Conservation (phyloP, 2,797 vertebrate genomes). For the Buceros bicornis region DNA sequence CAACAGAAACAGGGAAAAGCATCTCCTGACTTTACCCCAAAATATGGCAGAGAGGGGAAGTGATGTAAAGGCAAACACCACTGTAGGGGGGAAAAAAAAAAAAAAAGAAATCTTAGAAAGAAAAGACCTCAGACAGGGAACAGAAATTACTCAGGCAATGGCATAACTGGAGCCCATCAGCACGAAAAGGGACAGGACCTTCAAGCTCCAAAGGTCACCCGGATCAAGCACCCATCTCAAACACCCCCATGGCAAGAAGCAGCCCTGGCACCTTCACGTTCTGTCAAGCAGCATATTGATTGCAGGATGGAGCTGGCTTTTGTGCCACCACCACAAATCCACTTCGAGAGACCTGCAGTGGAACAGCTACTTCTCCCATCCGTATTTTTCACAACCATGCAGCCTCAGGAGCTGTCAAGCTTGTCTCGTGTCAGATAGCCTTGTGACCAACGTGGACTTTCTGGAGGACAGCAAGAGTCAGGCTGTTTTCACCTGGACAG, state of each 20-base stretch:
- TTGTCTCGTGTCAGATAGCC: neutral
- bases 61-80: neutral
- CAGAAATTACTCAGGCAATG: accelerated
- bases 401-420: neutral
- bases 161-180: neutral
- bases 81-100: neutral
- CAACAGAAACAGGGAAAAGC: neutral
- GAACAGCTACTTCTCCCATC: constrained; percentile 47
- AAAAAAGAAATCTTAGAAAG: neutral
- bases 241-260: neutral
- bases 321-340: neutral
- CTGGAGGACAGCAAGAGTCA: neutral
- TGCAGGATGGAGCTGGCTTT: constrained; percentile 31
- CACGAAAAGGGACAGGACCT: neutral
- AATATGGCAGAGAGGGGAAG: neutral
- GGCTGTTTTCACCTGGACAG: neutral
- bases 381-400: neutral
- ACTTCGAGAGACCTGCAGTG: constrained; percentile 1
- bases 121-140: neutral
- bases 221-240: neutral
- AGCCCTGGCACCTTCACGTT: neutral
- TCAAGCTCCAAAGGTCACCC: neutral
- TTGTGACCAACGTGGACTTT: neutral
- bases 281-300: neutral
- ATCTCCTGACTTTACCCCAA: neutral